These are phyloP conservation scores for Harpalus rubripes DNA, from an alignment of 2,888 invertebrate species.

Conservation along the genomic window DNA sequence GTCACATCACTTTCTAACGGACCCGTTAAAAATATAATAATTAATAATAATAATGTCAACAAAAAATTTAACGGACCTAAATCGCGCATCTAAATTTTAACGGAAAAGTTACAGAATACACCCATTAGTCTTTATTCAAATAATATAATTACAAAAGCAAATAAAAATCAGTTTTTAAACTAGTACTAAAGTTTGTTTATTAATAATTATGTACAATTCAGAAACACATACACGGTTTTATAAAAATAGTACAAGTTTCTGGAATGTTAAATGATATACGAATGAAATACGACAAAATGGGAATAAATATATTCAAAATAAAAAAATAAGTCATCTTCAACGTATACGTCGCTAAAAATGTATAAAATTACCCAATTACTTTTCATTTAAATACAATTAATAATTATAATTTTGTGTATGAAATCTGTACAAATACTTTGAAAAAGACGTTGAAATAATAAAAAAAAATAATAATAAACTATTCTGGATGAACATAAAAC, in stretches of 20 bases:
- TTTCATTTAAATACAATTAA: background rate
- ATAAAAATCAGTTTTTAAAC: background rate
- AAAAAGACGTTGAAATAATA: slow-evolving; percentile 11
- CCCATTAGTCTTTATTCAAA: too few relatives aligned
- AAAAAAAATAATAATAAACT: slow-evolving; percentile 63
- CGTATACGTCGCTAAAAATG: background rate
- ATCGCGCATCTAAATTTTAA: too few relatives aligned
- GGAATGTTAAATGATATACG: slow-evolving; percentile 56
- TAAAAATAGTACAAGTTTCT: slow-evolving; percentile 61
- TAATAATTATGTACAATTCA: slow-evolving; percentile 58
- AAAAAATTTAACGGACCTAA: too few relatives aligned
- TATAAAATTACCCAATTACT: background rate
- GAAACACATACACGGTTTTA: slow-evolving; percentile 58
- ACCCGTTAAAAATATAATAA: too few relatives aligned
- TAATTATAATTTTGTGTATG: background rate
- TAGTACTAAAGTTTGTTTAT: slow-evolving; percentile 19
- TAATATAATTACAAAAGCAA: too few relatives aligned
- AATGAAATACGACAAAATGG: background rate
- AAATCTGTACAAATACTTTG: slow-evolving; percentile 22
- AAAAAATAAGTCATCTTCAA: background rate
- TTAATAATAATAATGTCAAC: too few relatives aligned
- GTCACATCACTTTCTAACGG: too few relatives aligned
- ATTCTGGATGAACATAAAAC: slow-evolving; percentile 77
- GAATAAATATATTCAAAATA: slow-evolving; percentile 24
- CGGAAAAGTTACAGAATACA: too few relatives aligned